Evolutionary conservation across 2,113 vertebrate species (phyloP).

Genomic region (Maccullochella peelii): DNA sequence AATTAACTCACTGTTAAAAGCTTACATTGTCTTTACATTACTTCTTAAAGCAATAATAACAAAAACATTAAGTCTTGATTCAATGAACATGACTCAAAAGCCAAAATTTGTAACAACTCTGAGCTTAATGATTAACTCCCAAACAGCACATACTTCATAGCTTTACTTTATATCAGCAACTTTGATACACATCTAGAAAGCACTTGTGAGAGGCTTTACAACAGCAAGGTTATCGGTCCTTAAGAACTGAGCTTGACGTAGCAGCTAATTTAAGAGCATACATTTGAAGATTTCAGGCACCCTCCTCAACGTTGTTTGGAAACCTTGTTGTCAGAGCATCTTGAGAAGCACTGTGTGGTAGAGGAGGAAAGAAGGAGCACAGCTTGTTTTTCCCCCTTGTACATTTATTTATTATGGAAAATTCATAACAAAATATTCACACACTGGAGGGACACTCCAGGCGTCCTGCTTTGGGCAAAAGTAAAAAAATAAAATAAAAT

Average conservation of each 20-base stretch:
- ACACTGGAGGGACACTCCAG: constrained; percentile 46
- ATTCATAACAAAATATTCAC: constrained; percentile 70
- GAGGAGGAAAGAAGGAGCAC: constrained; percentile 11
- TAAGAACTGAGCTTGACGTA: constrained; percentile 45
- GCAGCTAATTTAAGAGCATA: constrained; percentile 45
- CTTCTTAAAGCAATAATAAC: background rate
- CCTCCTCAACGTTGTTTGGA: constrained; percentile 66
- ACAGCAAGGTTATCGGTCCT: constrained; percentile 45
- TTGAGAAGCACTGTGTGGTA: constrained; percentile 16
- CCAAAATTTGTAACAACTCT: constrained; percentile 13
- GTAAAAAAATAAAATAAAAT: constrained; percentile 24
- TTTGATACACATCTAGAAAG: constrained; percentile 48
- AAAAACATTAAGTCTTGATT: background rate
- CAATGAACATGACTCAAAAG: constrained; percentile 9
- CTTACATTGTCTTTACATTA: constrained; percentile 31
- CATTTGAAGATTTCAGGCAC: constrained; percentile 46
- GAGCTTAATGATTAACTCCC: constrained; percentile 24
- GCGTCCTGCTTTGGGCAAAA: constrained; percentile 47
- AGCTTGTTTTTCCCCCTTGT: constrained; percentile 48
- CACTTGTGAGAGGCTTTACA: constrained; percentile 32
- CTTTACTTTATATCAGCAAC: constrained; percentile 18
- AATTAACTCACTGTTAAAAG: constrained; percentile 19
- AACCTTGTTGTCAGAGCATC: constrained; percentile 41
- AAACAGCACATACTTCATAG: constrained; percentile 13
- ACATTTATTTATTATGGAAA: constrained; percentile 74